A percentile compares a stretch with the other conserved stretches of the same genome.
phyloP scores from a whole-genome alignment of 2,797 vertebrate genomes.

The Neopelma chrysocephalum region DNA sequence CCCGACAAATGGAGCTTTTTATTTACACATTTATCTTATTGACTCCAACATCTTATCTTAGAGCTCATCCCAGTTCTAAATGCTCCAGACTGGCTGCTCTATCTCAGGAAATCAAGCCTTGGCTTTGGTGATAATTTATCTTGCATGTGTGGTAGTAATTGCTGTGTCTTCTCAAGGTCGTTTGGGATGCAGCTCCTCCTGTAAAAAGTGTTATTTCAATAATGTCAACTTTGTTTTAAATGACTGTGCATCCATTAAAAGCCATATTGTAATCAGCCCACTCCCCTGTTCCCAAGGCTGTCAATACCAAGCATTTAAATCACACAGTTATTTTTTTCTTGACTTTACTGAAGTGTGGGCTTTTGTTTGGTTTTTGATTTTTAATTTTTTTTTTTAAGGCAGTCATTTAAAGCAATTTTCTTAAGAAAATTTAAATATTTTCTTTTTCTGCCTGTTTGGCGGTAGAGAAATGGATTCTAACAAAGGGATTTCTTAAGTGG shows the following conservation, averaged over 20 bases:
- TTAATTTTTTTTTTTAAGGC: neutral
- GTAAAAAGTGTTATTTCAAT: conserved; percentile 23
- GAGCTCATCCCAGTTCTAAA: neutral
- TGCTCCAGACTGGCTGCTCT: neutral
- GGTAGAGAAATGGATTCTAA: neutral
- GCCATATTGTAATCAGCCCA: conserved; percentile 48
- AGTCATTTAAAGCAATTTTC: neutral
- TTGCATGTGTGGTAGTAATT: neutral
- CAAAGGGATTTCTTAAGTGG: neutral
- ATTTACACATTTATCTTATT: conserved; percentile 12
- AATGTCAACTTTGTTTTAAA: conserved; percentile 35
- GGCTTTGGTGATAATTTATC: neutral
- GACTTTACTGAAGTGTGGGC: neutral
- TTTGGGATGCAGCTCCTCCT: neutral
- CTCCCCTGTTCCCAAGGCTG: conserved; percentile 5
- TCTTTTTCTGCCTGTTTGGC: neutral
- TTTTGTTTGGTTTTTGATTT: neutral
- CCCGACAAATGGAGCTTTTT: neutral
- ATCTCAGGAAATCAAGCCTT: conserved; percentile 10
- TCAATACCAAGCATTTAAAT: conserved; percentile 24
- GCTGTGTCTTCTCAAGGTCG: conserved; percentile 10
- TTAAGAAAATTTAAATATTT: neutral
- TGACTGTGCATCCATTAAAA: conserved; percentile 24
- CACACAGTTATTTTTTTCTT: neutral
- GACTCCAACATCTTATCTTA: conserved; percentile 23